Evolutionary conservation across 2,113 vertebrate species (phyloP), one percentile per base, ranked within the genome.

Genomic region (Arvicanthis niloticus): DNA sequence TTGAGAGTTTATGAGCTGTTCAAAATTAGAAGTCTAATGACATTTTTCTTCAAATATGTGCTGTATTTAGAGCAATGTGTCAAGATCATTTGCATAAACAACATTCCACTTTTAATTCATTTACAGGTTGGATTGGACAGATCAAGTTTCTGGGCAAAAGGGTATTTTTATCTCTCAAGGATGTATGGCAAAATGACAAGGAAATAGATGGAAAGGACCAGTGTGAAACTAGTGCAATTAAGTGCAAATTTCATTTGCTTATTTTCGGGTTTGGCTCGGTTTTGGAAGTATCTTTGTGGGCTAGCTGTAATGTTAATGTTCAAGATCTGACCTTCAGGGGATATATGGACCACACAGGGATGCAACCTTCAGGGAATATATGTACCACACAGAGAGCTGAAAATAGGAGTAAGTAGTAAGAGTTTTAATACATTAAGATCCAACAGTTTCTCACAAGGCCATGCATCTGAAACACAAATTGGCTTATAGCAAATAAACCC

Each of bases 261-360:
- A 75, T 96, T 80, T 88, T 70, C 86, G 48, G 93, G 26, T 91
- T 91, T 93, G 72, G 85, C 93, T 91, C 58, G 78, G 68, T 96
- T 97, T 97, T 96, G 91, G 58, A 97, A 96, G 34, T 5, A 56
- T 96, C 94, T 87, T 3, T 75, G 53, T 95, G 76, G 80, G 58
- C 95, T n/a, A 91, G 65, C 21, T 96, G 91, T 88, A 67, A 77
- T 90, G 31, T 91, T 96, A 72, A 94, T 91, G 65, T 96, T 76
- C 78, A 93, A 93, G 95, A 91, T 82, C 19, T 92, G 92, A 89
- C 89, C 94, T 92, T 95, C 67, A 56, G 95, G 80, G 94, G 93
- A 73, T 96, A 97, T 77, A 96, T 91, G 62, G 94, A 98, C 97
- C 95, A 97, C 97, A 96, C 95, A 96, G 96, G 85, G 91, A 92